A percentile compares a stretch with the other conserved stretches of the same genome.
These are phyloP conservation scores for Parauchenoglanis ngamensis DNA, from an alignment of 2,797 vertebrate species.

Conservation along the genomic window DNA sequence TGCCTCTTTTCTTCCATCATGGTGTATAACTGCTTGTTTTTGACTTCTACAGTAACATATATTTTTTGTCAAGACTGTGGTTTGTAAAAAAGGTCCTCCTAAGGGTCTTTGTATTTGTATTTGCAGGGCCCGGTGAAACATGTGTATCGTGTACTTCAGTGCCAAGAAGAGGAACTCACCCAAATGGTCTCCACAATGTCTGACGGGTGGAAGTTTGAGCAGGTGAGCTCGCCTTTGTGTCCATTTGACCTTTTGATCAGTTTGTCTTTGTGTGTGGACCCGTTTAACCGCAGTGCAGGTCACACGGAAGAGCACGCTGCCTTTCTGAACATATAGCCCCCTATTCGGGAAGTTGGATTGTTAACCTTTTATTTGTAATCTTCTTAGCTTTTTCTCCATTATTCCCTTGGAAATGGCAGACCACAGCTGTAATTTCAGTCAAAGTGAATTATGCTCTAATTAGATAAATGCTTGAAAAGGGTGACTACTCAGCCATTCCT, in stretches of 20 bases:
- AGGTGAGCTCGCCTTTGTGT: slow-evolving; percentile 69
- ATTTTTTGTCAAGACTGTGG: background rate
- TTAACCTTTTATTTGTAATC: slow-evolving; percentile 15
- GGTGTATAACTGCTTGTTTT: background rate
- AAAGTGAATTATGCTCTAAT: slow-evolving; percentile 23
- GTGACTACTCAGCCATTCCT: background rate
- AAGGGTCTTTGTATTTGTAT: background rate
- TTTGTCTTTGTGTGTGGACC: background rate
- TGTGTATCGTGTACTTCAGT: slow-evolving; percentile 96
- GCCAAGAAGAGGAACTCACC: slow-evolving; percentile 88
- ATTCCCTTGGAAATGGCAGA: background rate
- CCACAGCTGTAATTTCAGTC: slow-evolving; percentile 36
- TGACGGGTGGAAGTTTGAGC: slow-evolving; percentile 88
- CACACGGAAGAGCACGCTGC: background rate
- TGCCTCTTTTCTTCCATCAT: background rate
- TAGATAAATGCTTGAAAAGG: slow-evolving; percentile 14
- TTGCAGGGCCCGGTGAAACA: slow-evolving; percentile 79
- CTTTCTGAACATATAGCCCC: background rate
- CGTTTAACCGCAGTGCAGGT: background rate
- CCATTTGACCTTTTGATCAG: background rate
- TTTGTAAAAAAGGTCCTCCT: background rate
- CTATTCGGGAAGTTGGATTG: background rate
- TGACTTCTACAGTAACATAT: background rate
- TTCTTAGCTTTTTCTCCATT: background rate
- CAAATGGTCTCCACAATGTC: slow-evolving; percentile 93